A percentile compares a stretch with the other conserved stretches of the same genome.
phyloP scores from a whole-genome alignment of 2,888 invertebrate species.

The Amiota communis region DNA sequence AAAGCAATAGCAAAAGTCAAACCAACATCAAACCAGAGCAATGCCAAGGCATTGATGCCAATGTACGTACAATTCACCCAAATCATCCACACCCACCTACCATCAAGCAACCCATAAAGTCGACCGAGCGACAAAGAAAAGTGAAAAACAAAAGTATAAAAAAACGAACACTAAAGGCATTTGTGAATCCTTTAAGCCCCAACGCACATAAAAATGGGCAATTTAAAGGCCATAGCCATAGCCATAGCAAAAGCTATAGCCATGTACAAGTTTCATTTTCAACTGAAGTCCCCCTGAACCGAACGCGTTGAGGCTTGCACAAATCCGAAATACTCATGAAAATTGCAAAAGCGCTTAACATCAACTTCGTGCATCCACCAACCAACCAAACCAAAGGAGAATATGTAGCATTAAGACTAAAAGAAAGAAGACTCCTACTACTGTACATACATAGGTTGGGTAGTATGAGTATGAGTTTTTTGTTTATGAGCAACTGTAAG shows the following conservation, averaged over 20 bases:
- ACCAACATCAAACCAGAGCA: neutral
- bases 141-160: constrained; percentile 39
- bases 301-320: constrained; percentile 6
- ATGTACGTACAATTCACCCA: constrained; percentile 40
- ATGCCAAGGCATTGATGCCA: neutral
- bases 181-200: constrained; percentile 63
- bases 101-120: constrained; percentile 57
- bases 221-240: constrained; percentile 11
- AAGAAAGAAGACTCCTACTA: too few species aligned
- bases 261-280: constrained; percentile 17
- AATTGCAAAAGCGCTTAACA: constrained; percentile 19
- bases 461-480: neutral
- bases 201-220: constrained; percentile 32
- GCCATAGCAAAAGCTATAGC: neutral
- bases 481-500: neutral
- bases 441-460: too few species aligned
- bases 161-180: constrained; percentile 57
- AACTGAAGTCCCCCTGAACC: neutral
- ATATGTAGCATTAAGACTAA: neutral
- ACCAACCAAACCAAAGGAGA: neutral
- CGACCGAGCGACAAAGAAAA: constrained; percentile 44
- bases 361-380: neutral
- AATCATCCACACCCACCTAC: too few species aligned
- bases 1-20: neutral
- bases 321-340: constrained; percentile 26